Conservation (phyloP, 2,888 invertebrate species). For the Caenorhabditis zanzibari region DNA sequence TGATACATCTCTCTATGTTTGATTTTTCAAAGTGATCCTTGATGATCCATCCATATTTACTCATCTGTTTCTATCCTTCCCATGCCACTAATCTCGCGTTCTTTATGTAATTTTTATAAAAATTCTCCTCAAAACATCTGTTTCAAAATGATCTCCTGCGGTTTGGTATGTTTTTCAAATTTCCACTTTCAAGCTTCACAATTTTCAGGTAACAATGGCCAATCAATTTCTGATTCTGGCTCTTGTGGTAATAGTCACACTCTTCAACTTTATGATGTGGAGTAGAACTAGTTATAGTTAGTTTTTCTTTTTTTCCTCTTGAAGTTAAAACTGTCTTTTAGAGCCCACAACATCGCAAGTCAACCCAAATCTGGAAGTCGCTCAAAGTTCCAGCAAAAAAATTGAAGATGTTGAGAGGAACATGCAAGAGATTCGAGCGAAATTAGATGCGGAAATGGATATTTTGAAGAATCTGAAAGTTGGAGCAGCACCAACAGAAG, state of each 20-base stretch:
- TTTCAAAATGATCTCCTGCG: neutral
- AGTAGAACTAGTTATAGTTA: conserved; percentile 19
- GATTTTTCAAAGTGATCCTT: neutral
- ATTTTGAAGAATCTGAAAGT: conserved; percentile 1
- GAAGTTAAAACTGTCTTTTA: neutral
- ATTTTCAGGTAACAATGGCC: conserved; percentile 13
- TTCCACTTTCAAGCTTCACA: neutral
- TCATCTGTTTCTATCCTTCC: neutral
- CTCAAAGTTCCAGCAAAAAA: neutral
- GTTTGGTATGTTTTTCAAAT: neutral
- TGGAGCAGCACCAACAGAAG: neutral
- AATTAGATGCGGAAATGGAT: conserved; percentile 9
- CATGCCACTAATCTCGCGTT: neutral
- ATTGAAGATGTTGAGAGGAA: neutral
- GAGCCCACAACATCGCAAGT: neutral
- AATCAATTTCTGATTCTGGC: conserved; percentile 8
- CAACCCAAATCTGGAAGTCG: neutral
- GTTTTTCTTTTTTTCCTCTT: neutral
- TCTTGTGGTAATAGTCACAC: neutral
- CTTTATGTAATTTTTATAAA: neutral
- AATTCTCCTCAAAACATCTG: neutral
- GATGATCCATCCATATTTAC: neutral
- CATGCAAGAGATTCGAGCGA: conserved; percentile 16
- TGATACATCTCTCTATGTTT: neutral
- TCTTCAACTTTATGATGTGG: conserved; percentile 33